Conservation (phyloP, 2,113 vertebrate species). For the Sapayoa aenigma region DNA sequence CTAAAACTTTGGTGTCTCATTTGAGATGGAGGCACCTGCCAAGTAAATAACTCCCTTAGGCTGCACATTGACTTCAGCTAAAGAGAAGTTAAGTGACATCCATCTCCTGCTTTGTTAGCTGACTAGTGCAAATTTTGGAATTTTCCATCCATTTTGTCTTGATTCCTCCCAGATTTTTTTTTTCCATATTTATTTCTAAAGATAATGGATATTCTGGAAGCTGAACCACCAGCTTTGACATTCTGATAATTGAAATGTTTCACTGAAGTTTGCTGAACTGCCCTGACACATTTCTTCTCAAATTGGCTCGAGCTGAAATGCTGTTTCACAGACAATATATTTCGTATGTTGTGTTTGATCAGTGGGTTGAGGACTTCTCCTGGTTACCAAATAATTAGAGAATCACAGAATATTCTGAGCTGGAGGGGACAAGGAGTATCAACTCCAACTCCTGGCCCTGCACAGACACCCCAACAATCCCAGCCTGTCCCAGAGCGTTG, state of each 20-base stretch:
- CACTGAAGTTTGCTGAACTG: constrained; percentile 34
- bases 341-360: not conserved
- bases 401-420: not conserved
- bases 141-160: constrained; percentile 5
- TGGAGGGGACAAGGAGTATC: not conserved
- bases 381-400: not conserved
- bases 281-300: constrained; percentile 48
- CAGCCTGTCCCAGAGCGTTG: not conserved
- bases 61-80: constrained; percentile 38
- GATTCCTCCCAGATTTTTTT: not conserved
- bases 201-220: not conserved
- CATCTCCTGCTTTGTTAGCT: constrained; percentile 24
- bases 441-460: fast-evolving
- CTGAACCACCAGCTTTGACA: constrained; percentile 39
- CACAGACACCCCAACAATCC: not conserved
- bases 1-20: not conserved
- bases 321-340: not conserved
- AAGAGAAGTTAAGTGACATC: constrained; percentile 21
- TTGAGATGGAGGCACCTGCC: constrained; percentile 12
- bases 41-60: constrained; percentile 19
- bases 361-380: not conserved
- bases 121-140: constrained; percentile 3
- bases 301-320: constrained; percentile 1
- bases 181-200: not conserved
- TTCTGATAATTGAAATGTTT: constrained; percentile 54